These are phyloP conservation scores for Callyntrura guangdongensis DNA, from an alignment of 2,888 invertebrate genomes.

Conservation along the genomic window DNA sequence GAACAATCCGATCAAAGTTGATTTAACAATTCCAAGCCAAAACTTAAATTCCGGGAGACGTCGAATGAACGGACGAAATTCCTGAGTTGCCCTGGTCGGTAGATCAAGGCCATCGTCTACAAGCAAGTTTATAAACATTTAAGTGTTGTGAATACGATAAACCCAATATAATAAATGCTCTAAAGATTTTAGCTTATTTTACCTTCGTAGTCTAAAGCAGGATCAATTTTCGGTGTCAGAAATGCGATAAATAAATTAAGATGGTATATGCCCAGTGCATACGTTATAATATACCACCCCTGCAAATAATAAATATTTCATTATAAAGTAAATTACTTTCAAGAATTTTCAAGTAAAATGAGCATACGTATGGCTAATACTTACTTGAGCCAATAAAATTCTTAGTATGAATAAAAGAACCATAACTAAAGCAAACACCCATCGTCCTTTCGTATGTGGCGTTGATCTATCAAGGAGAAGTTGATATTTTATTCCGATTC, in stretches of 20 bases:
- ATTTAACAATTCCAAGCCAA: conserved; percentile 98
- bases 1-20: conserved; percentile 94
- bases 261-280: conserved; percentile 99
- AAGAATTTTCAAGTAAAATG: background rate
- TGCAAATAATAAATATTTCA: conserved; percentile 87
- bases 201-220: conserved; percentile 97
- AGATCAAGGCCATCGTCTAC: conserved; percentile 95
- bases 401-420: conserved; percentile 92
- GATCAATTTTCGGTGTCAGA: conserved; percentile 99
- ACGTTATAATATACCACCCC: conserved; percentile 99
- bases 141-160: too few relatives aligned
- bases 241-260: conserved; percentile 99
- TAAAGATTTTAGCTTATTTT: conserved; percentile 85
- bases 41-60: conserved; percentile 99
- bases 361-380: conserved; percentile 79
- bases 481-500: conserved; percentile 84
- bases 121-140: background rate
- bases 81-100: conserved; percentile 94
- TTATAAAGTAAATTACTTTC: background rate
- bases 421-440: conserved; percentile 91
- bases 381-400: conserved; percentile 93
- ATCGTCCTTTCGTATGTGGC: conserved; percentile 89
- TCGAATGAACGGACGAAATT: conserved; percentile 98
- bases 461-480: conserved; percentile 85
- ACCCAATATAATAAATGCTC: too few relatives aligned